phyloP scores from a whole-genome alignment of 2,888 invertebrate genomes.

The Drosophila eohydei region DNA sequence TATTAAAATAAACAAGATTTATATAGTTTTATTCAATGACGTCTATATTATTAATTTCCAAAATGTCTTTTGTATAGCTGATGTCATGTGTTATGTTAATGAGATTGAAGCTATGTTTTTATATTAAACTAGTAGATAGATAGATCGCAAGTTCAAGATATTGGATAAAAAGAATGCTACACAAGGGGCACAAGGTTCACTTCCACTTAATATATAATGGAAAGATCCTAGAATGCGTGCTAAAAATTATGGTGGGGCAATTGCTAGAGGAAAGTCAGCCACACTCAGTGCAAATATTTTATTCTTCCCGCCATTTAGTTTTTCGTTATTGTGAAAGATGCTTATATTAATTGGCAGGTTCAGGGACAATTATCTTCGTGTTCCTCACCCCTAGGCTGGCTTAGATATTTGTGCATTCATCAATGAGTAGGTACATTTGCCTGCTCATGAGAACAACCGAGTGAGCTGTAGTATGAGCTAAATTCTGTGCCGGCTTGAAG shows the following conservation, averaged over 20 bases:
- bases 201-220: no score
- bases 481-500: conserved; percentile 15
- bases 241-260: not conserved
- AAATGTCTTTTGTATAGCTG: no score
- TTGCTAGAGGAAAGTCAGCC: not conserved
- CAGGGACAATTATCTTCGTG: conserved; percentile 23
- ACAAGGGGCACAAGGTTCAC: no score
- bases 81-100: no score
- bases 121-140: no score
- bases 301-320: not conserved
- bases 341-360: conserved; percentile 38
- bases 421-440: conserved; percentile 42
- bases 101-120: no score
- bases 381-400: conserved; percentile 44
- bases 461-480: conserved; percentile 11
- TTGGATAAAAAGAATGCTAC: no score
- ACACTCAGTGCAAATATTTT: not conserved
- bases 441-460: conserved; percentile 27
- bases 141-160: no score
- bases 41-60: no score
- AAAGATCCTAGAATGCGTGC: no score
- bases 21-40: no score
- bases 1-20: no score
- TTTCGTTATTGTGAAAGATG: conserved; percentile 23
- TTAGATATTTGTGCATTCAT: conserved; percentile 46